Evolutionary conservation across 2,888 invertebrate genomes (phyloP).

Genomic region (Polyploca ridens): DNA sequence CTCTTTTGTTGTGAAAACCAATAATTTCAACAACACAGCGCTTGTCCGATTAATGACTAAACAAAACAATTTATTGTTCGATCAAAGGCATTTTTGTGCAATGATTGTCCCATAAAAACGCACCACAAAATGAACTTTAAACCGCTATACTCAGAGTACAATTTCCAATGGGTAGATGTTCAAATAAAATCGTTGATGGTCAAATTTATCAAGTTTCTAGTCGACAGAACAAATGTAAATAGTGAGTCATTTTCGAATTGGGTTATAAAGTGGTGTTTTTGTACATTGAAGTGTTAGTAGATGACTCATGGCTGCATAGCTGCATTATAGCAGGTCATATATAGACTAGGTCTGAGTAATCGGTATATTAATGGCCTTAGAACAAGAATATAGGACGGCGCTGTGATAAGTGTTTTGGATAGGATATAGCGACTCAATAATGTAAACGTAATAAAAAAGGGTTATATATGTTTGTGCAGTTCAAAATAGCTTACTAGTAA

Average conservation of each 20-base stretch:
- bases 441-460: no score
- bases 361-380: background rate
- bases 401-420: no score
- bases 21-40: background rate
- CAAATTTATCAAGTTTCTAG: conserved; percentile 8
- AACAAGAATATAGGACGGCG: no score
- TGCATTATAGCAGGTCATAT: background rate
- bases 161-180: background rate
- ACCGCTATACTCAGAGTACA: background rate
- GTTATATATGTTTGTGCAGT: no score
- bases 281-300: background rate
- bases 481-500: no score
- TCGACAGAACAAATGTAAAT: conserved; percentile 1
- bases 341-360: background rate
- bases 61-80: conserved; percentile 7
- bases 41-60: conserved; percentile 2
- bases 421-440: no score
- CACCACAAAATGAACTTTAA: background rate
- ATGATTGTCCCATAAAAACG: background rate
- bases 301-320: background rate
- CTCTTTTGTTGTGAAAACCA: conserved; percentile 3
- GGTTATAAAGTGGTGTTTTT: conserved; percentile 3
- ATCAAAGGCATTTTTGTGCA: conserved; percentile 14
- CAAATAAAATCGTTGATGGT: conserved; percentile 1
- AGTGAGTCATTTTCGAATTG: background rate